Conservation (phyloP, 2,113 vertebrate species). For the Syngnathus typhle region DNA sequence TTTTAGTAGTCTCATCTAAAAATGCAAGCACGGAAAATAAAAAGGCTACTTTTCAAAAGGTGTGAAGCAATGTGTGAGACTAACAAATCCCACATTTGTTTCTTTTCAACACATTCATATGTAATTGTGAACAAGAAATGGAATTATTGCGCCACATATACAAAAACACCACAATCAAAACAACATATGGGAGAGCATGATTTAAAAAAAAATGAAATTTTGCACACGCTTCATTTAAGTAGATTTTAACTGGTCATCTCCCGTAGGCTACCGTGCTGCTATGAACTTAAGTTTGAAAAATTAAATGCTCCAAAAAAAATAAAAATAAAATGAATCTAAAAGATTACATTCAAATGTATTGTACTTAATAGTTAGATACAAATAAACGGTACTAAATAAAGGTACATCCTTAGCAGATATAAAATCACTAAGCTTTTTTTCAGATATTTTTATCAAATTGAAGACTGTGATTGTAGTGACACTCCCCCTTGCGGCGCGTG, state of each 20-base stretch:
- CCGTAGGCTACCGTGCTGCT: too few species aligned
- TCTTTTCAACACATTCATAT: constrained; percentile 29
- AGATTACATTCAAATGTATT: not conserved
- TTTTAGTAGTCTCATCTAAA: not conserved
- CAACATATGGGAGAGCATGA: not conserved
- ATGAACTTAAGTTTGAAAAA: too few species aligned
- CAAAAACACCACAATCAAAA: not conserved
- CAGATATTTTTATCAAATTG: constrained; percentile 8
- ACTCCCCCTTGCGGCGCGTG: constrained; percentile 66
- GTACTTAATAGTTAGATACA: not conserved
- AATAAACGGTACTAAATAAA: not conserved
- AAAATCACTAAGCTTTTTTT: too few species aligned
- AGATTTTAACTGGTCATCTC: too few species aligned
- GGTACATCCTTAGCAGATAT: not conserved
- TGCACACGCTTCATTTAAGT: too few species aligned
- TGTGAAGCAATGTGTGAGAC: constrained; percentile 21
- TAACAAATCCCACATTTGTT: constrained; percentile 23
- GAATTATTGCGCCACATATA: constrained; percentile 6
- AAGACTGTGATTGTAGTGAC: constrained; percentile 37
- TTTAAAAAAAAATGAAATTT: too few species aligned
- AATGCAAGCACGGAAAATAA: constrained; percentile 9
- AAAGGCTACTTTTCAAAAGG: constrained; percentile 13
- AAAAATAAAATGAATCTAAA: not conserved
- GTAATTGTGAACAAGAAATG: constrained; percentile 41
- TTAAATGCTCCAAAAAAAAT: too few species aligned